Evolutionary conservation across 2,888 invertebrate genomes (phyloP).

Genomic region (Pediacus dermestoides): DNA sequence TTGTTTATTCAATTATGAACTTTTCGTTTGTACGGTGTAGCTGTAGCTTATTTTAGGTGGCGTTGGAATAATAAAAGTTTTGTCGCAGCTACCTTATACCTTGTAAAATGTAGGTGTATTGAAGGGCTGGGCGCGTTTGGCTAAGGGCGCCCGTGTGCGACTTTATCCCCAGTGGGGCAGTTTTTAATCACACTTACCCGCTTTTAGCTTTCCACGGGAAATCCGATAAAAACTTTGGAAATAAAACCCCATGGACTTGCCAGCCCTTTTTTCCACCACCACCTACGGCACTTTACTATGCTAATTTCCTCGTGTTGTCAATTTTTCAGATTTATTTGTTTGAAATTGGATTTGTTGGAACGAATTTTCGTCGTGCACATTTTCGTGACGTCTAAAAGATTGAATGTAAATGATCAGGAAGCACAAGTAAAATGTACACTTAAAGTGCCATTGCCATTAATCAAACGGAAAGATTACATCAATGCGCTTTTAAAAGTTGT

Average conservation of each 20-base stretch:
- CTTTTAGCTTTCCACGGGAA: constrained; percentile 21
- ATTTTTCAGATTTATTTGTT: not conserved
- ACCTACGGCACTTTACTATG: not conserved
- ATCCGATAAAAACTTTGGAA: constrained; percentile 30
- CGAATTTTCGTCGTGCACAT: not conserved
- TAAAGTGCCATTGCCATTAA: constrained; percentile 10
- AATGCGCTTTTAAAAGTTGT: constrained; percentile 19
- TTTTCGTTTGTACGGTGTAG: no score
- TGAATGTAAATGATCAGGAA: no score
- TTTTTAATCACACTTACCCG: constrained; percentile 20
- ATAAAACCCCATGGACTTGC: constrained; percentile 25
- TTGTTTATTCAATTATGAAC: no score
- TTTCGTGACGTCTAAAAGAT: no score
- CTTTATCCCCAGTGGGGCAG: constrained; percentile 15
- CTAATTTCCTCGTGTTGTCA: not conserved
- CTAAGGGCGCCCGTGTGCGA: no score
- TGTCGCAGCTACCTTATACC: no score
- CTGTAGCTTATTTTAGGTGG: no score
- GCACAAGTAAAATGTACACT: not conserved
- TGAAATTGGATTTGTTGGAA: not conserved
- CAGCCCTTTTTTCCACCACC: no score
- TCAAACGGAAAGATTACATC: constrained; percentile 18
- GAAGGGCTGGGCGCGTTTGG: no score
- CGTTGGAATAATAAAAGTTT: no score
- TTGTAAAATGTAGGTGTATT: no score